phyloP scores from a whole-genome alignment of 2,113 vertebrate genomes.

The Brachypodius melanocephalos region DNA sequence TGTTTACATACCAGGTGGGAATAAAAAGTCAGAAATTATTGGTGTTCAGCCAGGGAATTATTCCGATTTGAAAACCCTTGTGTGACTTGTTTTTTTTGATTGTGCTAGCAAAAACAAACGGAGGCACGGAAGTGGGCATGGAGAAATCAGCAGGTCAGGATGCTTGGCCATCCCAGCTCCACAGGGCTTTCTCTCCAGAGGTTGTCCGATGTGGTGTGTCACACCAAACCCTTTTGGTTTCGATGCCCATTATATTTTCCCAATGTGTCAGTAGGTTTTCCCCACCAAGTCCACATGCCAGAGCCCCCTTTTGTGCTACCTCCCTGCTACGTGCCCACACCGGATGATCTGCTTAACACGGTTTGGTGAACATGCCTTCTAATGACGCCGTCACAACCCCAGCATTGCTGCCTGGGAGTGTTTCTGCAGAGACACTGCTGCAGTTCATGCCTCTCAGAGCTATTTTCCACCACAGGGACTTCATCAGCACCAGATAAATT shows the following conservation, averaged over 20 bases:
- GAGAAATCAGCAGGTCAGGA: neutral
- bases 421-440: neutral
- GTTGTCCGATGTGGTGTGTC: accelerated
- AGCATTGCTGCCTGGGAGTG: neutral
- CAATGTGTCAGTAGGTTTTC: neutral
- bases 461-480: neutral
- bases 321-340: neutral
- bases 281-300: neutral
- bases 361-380: neutral
- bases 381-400: accelerated
- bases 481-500: neutral
- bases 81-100: neutral
- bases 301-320: neutral
- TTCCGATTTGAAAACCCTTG: neutral
- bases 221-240: neutral
- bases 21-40: neutral
- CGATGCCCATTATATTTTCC: accelerated
- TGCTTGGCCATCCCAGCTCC: neutral
- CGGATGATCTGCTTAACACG: neutral
- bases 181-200: accelerated
- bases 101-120: neutral
- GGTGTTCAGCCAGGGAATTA: neutral
- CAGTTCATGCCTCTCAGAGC: neutral
- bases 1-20: neutral
- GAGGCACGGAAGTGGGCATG: accelerated